Evolutionary conservation across 2,888 invertebrate species (phyloP), one percentile per base, ranked within the genome.

Genomic region (Eupithecia inturbata): DNA sequence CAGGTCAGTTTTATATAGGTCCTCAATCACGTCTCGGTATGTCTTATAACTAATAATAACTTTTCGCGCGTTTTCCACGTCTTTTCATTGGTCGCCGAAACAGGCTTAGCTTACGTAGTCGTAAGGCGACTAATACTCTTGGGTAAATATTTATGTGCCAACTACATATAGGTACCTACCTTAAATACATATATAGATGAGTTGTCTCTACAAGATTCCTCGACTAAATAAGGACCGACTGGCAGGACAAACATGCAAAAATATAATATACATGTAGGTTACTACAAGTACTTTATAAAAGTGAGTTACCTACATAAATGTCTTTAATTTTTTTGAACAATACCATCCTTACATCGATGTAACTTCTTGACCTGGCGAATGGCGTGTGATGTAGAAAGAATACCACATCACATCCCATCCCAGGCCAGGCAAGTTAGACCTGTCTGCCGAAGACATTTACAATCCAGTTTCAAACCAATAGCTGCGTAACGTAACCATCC

Each of bases 1-100:
- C 99, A 99, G 97, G 99, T 98, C 94, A 96, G 96, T 95, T 77
- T 53, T 67, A 64, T 14, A 73, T 77, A 69, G 76, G 76, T 41
- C 36, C 41, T 64, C 49, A 70, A 76, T 71, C 80, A 77, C 77
- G 49, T 62, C 57, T 36, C 9, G 9, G 0, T 70, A 77, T 70
- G 80, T 78, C 75, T 45, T n/a, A n/a, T n/a, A n/a, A n/a, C n/a
- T n/a, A n/a, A n/a, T n/a, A 67, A 31, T 66, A 79, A 78, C 75
- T 85, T 89, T 88, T 87, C 90, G 90, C 89, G 88, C 87, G 84
- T 80, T 88, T 89, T 89, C 81, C 85, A 75, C 80, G 81, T 77
- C 77, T 82, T 87, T 84, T 85, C 82, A 88, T 89, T 87, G 87
- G 86, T 68, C 67, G 67, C 33, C 68, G 71, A 31, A 71, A 64